A percentile compares a stretch with the other conserved stretches of the same genome.
phyloP scores from a whole-genome alignment of 2,888 invertebrate species.

The Steinernema scapterisci region DNA sequence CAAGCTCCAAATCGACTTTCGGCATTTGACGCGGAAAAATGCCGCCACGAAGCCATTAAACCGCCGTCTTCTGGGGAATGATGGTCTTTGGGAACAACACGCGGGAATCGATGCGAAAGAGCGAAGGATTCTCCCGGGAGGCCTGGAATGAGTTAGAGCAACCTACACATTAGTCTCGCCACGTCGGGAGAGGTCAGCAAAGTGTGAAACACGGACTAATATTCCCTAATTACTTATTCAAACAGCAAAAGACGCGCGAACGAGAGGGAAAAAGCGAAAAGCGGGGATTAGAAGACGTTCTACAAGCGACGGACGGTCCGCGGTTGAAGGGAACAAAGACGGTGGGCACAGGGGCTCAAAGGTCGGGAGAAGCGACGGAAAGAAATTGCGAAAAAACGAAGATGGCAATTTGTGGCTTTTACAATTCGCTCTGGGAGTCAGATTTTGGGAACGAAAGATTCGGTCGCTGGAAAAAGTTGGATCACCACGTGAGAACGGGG shows the following conservation, averaged over 20 bases:
- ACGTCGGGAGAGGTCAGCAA: neutral
- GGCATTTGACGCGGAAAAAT: slow-evolving; percentile 2
- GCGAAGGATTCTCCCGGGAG: neutral
- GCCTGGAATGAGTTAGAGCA: neutral
- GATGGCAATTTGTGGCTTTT: neutral
- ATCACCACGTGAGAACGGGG: too few species aligned
- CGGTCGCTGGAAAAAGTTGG: too few species aligned
- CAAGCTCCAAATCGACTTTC: neutral
- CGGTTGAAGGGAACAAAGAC: neutral
- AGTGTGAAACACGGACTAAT: slow-evolving; percentile 1
- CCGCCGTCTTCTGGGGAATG: neutral
- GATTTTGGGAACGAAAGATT: too few species aligned
- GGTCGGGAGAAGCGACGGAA: neutral
- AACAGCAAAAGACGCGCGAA: slow-evolving; percentile 2
- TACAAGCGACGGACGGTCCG: neutral
- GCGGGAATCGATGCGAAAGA: slow-evolving; percentile 15
- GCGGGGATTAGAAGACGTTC: neutral
- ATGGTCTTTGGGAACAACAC: neutral
- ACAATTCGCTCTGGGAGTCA: too few species aligned
- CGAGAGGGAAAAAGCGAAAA: neutral
- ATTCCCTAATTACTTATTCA: neutral
- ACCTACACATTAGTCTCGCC: neutral
- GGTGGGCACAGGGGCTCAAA: neutral
- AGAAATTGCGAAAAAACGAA: neutral
- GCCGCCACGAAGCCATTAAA: slow-evolving; percentile 9